Percentiles rank a stretch among this genome's conserved stretches.
Conservation (phyloP, 2,888 invertebrate genomes). For the Auanema freiburgensis region DNA sequence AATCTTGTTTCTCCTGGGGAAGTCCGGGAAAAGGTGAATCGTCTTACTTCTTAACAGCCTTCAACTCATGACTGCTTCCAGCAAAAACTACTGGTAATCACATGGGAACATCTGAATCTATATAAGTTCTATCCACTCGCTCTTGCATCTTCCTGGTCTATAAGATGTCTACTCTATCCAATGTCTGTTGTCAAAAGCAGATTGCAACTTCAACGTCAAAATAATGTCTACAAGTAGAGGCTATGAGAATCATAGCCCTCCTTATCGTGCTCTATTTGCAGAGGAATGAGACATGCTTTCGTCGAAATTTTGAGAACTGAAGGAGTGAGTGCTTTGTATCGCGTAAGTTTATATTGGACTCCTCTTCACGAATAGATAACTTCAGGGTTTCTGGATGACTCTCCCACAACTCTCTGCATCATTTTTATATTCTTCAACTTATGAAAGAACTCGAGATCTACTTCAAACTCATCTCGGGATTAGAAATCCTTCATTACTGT, state of each 20-base stretch:
- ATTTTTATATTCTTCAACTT: constrained; percentile 59
- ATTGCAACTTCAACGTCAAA: constrained; percentile 58
- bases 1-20: too few relatives aligned
- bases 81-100: constrained; percentile 53
- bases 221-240: constrained; percentile 50
- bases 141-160: constrained; percentile 48
- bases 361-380: background rate
- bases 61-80: constrained; percentile 1
- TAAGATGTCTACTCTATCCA: constrained; percentile 54
- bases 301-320: constrained; percentile 53
- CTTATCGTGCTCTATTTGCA: constrained; percentile 1
- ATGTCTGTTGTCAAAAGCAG: constrained; percentile 55
- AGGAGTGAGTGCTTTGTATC: constrained; percentile 56
- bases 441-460: constrained; percentile 56
- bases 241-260: background rate
- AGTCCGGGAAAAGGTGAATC: background rate
- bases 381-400: constrained; percentile 63
- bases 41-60: background rate
- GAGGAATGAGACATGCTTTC: constrained; percentile 57
- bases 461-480: constrained; percentile 46
- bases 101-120: constrained; percentile 62
- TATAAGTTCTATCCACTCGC: constrained; percentile 57
- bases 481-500: constrained; percentile 44
- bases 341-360: constrained; percentile 38
- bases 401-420: constrained; percentile 61